Base-by-base conservation (phyloP, 1,140 invertebrate species). In the Cydia splendana region DNA sequence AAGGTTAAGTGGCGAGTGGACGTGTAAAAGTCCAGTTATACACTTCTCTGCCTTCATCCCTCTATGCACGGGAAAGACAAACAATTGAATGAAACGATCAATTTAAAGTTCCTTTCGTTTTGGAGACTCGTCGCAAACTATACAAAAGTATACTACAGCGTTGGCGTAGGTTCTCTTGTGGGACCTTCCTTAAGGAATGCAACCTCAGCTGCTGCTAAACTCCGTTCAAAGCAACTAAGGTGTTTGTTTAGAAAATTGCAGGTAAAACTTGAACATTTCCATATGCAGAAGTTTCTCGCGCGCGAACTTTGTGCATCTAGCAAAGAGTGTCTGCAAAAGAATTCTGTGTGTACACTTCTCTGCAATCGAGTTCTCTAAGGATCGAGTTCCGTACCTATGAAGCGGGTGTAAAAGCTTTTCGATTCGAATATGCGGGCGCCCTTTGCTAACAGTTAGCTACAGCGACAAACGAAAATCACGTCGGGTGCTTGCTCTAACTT, bases 341-440 rank as follows among this genome's bases (percentile, higher is more conserved):
- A 83, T 81, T 81, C 75, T 65, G 79, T 74, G 77, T 82, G 80
- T 75, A 81, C 84, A 84, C 82, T 87, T 82, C 77, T 75, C 62
- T 83, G 76, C 81, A 82, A 85, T 85, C 76, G 82, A 85, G 86
- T 85, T 86, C 82, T 79, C 77, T 81, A 78, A 71, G 67, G 79
- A 81, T 81, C 81, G 75, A 81, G 81, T 86, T 85, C 77, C 80
- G 83, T 80, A 81, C 80, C 18, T n/a, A 62, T 62, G 82, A 85
- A 84, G 79, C 79, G 77, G 83, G 81, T 82, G 81, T 85, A 83
- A 84, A 86, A 85, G 84, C 80, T 79, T 85, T 80, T 75, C 67
- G 67, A 71, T 71, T 30, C 2, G 74, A 82, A 85, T 82, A 81
- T 84, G 82, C 82, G 84, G 82, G 85, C 80, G 79, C 67, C 65